These are phyloP conservation scores for Rhizoglyphus robini DNA, from an alignment of 1,140 invertebrate genomes.

Conservation along the genomic window DNA sequence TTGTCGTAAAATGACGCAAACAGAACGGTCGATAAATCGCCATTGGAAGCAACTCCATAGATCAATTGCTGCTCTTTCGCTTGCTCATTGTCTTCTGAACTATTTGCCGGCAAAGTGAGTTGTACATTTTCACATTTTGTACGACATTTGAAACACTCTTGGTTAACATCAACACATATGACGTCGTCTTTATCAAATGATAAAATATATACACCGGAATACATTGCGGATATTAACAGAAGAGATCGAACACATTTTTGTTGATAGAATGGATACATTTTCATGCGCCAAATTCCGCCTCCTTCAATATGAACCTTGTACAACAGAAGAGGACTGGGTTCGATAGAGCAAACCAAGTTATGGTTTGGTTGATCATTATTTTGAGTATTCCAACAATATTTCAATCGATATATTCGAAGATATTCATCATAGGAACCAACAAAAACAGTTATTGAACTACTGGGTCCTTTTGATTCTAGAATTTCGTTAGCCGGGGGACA, in stretches of 20 bases:
- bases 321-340: neutral
- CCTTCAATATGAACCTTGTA: conserved; percentile 1
- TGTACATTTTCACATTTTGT: neutral
- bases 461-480: no score
- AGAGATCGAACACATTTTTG: neutral
- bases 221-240: neutral
- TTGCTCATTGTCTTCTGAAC: no score
- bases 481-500: no score
- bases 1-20: conserved; percentile 4
- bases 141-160: neutral
- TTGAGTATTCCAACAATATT: no score
- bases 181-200: neutral
- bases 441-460: neutral
- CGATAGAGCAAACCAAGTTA: neutral
- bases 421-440: conserved; percentile 15
- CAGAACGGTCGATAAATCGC: neutral
- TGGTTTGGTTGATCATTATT: neutral
- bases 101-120: neutral
- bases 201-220: neutral
- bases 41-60: neutral
- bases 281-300: conserved; percentile 6
- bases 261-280: neutral
- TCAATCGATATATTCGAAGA: conserved; percentile 2
- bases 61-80: neutral
- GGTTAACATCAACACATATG: neutral